Base-by-base conservation (phyloP, 2,888 invertebrate genomes). In the Rotaria magnacalcarata region DNA sequence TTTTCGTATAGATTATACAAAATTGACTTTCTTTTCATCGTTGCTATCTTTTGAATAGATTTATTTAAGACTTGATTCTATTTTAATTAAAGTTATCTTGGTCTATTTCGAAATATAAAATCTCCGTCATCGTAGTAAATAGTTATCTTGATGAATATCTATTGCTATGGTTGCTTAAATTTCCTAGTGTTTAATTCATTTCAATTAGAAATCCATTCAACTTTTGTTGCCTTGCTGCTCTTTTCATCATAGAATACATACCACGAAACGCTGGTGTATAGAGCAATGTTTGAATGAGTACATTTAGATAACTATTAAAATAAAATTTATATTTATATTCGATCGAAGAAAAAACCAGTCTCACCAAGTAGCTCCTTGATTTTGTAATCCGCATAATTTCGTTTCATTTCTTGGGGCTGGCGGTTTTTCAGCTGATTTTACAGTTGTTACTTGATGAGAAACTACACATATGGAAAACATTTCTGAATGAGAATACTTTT, bases 211-310 rank as follows among this genome's bases (percentile, higher is more conserved):
- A 16, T 52, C 52, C 52, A 16, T 8, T 14, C 8, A 52, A 34
- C 34, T 34, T 34, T 2, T 34, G 34, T 34, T 34, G 34, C 34
- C 34, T 34, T 34, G 34, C 2, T 34, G 34, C 2, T 34, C 2
- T 34, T 34, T 34, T 11, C 50, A 50, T 50, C 50, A 6, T 54
- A 54, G 56, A 67, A 56, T 84, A 14, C 21, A 52, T 89, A 91
- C 91, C 91, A 89, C 90, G 89, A 87, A 91, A 90, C 88, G 91
- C 91, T 34, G 91, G 90, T 27, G 91, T 91, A 56, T 89, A 89
- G n/a, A 90, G 87, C n/a, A 91, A 88, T 7, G 91, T 91, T 87
- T 91, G 91, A 19, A 91, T 87, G 11, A 91, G 87, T 21, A 90
- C 90, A 87, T 91, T 91, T 14, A 91, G 88, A 88, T 91, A 91